Evolutionary conservation across 2,888 invertebrate genomes (phyloP), one percentile per base, ranked within the genome.

Genomic region (Ochropacha duplaris): DNA sequence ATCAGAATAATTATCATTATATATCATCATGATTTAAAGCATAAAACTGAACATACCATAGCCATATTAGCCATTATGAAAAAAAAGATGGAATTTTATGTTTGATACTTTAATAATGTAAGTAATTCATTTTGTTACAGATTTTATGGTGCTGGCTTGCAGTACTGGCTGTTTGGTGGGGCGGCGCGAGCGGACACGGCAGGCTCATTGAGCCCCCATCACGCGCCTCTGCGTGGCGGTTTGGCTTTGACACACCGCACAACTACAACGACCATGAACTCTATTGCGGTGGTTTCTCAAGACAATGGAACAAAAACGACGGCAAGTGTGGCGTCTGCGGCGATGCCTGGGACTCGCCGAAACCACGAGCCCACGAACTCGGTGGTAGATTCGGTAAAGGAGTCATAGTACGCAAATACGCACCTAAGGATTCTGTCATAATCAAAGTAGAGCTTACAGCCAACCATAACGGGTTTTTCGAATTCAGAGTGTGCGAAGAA

Each of bases 241-340:
- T 95, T 86, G 98, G 97, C 59, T 98, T 98, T 86, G 94, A 95
- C 81, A 97, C 97, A 1, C 97, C 97, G 1, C 96, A 96, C 76
- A 96, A 98, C 86, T 98, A 97, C 89, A 97, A 98, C 83, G 98
- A 98, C 86, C 96, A 97, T 81, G 97, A 98, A 79, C 93, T 96
- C 4, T 98, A 96, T 87, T 98, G 98, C 82, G 98, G 98, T 0
- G 98, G 98, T 11, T 97, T 96, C 82, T 94, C 95, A n/a, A 92
- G 96, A 55, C 97, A 97, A 78, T 97, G 97, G 96, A 94, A 95
- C 72, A 94, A 90, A 59, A 98, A 98, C 77, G 94, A 93, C 2
- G 98, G 98, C 0, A 96, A 96, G 80, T 98, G 98, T 76, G 98
- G 98, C 1, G 94, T 97, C 51, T 97, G 97, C 74, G 97, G 97